phyloP scores from a whole-genome alignment of 2,113 vertebrate species.

The Talpa occidentalis region DNA sequence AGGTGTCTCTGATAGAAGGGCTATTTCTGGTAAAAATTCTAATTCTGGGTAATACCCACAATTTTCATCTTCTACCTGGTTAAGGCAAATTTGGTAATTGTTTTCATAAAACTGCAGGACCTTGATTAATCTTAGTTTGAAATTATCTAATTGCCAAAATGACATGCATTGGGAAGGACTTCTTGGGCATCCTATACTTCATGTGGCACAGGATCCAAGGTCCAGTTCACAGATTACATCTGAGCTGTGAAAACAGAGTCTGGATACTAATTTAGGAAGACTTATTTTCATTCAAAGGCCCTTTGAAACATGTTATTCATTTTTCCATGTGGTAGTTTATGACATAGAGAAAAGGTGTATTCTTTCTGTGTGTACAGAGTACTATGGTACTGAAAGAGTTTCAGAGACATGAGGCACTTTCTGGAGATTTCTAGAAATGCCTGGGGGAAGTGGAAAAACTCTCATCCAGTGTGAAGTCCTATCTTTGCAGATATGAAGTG shows the following conservation, averaged over 20 bases:
- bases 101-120: not conserved
- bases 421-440: not conserved
- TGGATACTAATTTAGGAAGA: not conserved
- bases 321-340: not conserved
- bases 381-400: not conserved
- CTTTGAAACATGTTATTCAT: not conserved
- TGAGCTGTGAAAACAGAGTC: not conserved
- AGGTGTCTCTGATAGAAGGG: not conserved
- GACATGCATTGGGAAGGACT: not conserved
- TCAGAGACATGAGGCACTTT: not conserved
- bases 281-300: not conserved
- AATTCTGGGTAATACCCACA: not conserved
- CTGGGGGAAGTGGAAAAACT: not conserved
- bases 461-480: not conserved
- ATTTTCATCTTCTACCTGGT: not conserved
- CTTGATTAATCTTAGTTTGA: not conserved
- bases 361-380: not conserved
- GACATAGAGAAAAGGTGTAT: not conserved
- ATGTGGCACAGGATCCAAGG: not conserved
- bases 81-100: not conserved
- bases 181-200: not conserved
- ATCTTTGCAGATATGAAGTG: not conserved
- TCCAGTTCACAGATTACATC: not conserved
- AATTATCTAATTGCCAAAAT: not conserved
- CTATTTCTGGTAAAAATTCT: not conserved